A percentile compares a stretch with the other conserved stretches of the same genome.
These are phyloP conservation scores for Dendrocincla tyrannina DNA, from an alignment of 2,797 vertebrate genomes.

Conservation along the genomic window DNA sequence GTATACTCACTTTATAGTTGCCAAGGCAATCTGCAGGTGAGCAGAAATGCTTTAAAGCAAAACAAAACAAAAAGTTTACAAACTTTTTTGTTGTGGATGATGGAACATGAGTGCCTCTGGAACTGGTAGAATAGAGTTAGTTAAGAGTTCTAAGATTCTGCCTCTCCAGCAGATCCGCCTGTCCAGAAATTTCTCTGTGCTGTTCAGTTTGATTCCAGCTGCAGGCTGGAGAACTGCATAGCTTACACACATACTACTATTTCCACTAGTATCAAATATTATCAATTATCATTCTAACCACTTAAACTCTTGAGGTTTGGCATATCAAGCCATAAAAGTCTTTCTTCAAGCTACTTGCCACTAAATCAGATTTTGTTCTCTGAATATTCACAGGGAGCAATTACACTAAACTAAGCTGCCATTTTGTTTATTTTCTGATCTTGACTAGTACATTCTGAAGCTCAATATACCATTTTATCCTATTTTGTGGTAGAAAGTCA, in stretches of 20 bases:
- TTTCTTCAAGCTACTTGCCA: background rate
- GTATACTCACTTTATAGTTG: fast-evolving
- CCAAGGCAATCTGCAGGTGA: background rate
- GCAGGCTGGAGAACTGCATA: background rate
- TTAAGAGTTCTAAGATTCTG: background rate
- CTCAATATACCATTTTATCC: background rate
- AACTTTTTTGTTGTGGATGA: background rate
- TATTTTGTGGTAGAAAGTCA: background rate
- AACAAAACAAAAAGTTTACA: background rate
- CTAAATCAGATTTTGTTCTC: background rate
- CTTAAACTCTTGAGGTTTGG: background rate
- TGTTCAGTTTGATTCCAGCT: background rate
- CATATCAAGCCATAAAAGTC: background rate
- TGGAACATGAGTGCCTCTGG: background rate
- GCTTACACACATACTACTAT: background rate
- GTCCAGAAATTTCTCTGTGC: background rate
- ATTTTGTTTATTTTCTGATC: background rate
- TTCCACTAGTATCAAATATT: background rate
- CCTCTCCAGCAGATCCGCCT: background rate
- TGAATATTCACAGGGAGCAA: background rate
- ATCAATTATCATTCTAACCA: background rate
- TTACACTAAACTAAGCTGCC: background rate
- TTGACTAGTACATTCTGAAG: background rate
- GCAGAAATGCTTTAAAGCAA: background rate
- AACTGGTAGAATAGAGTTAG: background rate